Base-by-base conservation (phyloP, 2,797 vertebrate genomes). In the Okamejei kenojei region DNA sequence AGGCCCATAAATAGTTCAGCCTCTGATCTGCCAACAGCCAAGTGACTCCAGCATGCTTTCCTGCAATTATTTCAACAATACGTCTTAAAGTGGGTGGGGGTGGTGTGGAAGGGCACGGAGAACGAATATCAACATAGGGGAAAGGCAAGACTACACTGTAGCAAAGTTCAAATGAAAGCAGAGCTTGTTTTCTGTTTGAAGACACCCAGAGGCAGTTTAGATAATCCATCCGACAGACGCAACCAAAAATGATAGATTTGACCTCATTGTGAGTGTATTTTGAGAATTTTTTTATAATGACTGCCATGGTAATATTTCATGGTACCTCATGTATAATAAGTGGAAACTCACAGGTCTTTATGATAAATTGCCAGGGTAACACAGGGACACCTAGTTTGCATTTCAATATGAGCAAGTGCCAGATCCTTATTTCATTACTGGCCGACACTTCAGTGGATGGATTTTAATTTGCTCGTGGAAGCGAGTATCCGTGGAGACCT, bases 361-460 rank as follows among this genome's bases (percentile, higher is more conserved):
- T 98, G 98, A 98, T 98, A 96, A 98, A 98, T 98, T 98, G 98
- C 98, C 95, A 94, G 96, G 96, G 97, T 98, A 98, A 97, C 95
- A 94, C 96, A 96, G 97, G 97, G 97, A 98, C 97, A 97, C 97
- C 97, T 98, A 97, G 97, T 98, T 98, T 98, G 98, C 98, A 98
- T 98, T 98, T 98, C 97, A 98, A 98, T 98, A 96, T 96, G 94
- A 94, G 96, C 96, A 95, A 96, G 96, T 98, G 98, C 98, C 98
- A 98, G 97, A 98, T 98, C 97, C 97, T 98, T 98, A 98, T 98
- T 98, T 98, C 97, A 98, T 98, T 98, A 98, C 96, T 96, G 93
- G 95, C 95, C 95, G 95, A 97, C 97, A 98, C 97, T 98, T 98
- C 98, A 98, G 97, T 97, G 97, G 97, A 98, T 94, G 96, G 97